phyloP scores from a whole-genome alignment of 2,797 vertebrate genomes.

The Serranus cabrilla region DNA sequence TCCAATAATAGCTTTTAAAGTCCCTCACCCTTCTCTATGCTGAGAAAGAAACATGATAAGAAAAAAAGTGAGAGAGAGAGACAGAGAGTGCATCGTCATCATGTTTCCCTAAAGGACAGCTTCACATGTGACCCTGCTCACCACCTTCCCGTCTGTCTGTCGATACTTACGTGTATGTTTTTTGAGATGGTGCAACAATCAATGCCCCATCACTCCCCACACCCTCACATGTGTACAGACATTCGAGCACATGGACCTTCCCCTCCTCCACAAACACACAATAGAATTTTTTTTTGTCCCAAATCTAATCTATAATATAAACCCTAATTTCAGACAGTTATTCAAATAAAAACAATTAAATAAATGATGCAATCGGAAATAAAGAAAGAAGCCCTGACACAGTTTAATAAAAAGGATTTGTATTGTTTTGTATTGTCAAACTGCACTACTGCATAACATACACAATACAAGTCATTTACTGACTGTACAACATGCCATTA shows the following conservation, averaged over 20 bases:
- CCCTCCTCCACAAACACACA: constrained; percentile 13
- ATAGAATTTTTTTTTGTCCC: constrained; percentile 7
- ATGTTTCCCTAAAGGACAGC: constrained; percentile 88
- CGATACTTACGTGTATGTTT: constrained; percentile 89
- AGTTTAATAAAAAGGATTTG: constrained; percentile 88
- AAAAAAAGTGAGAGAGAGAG: background rate
- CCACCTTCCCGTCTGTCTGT: constrained; percentile 58
- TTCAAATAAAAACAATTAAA: constrained; percentile 34
- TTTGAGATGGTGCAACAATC: constrained; percentile 76
- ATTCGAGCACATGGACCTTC: constrained; percentile 9
- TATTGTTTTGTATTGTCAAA: constrained; percentile 92
- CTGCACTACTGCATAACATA: constrained; percentile 99
- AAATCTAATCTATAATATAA: constrained; percentile 8
- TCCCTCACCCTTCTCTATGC: background rate
- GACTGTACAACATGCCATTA: constrained; percentile 91
- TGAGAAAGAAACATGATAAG: background rate
- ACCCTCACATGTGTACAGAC: constrained; percentile 32
- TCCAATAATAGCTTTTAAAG: constrained; percentile 1
- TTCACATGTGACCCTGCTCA: constrained; percentile 86
- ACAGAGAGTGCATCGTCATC: constrained; percentile 87
- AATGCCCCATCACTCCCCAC: constrained; percentile 43
- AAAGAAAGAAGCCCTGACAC: constrained; percentile 68
- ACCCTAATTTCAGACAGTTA: constrained; percentile 14
- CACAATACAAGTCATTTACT: constrained; percentile 96
- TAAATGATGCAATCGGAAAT: constrained; percentile 17